Evolutionary conservation across 2,113 vertebrate species (phyloP), one percentile per base, ranked within the genome.

Genomic region (Polypterus senegalus): DNA sequence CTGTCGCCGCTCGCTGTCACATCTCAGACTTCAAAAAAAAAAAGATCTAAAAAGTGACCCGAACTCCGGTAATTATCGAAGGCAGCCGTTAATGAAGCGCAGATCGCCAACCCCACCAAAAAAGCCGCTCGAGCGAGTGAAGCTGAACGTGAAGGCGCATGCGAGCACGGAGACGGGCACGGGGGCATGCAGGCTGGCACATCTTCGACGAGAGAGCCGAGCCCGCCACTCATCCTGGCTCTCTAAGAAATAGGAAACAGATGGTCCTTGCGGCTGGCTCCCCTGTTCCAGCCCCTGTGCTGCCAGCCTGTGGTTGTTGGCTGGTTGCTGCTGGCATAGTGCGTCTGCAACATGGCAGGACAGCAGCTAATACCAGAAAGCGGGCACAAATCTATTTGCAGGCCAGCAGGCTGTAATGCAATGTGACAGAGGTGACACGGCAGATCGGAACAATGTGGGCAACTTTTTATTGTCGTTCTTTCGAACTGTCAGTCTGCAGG

Each of bases 191-290:
- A 82, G 81, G 81, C 83, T 80, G 80, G 80, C 80, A 47, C 44
- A 58, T 83, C 76, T 70, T 78, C 77, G 77, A 81, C 78, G 75
- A 79, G 78, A 80, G 77, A 82, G 81, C 88, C 27, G 27, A 84
- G 80, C 86, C 86, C 85, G 83, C 81, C 85, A 76, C 87, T 86
- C 86, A 85, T 89, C 83, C 89, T 93, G 91, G 90, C 89, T 87
- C 83, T 66, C 77, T 77, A 78, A 88, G 85, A 83, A 86, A 89
- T 84, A 76, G 78, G 81, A 84, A 90, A 86, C 92, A 95, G 92
- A 94, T 95, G 92, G 92, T 88, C 81, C 84, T 88, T 86, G 84
- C 87, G 92, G 92, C 90, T 88, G 82, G 79, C 83, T 81, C 85
- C 83, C 84, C 84, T 81, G 57, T 83, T 81, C 77, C 71, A 80